Conservation (phyloP, 2,113 vertebrate genomes). For the Amblyornis subalaris region DNA sequence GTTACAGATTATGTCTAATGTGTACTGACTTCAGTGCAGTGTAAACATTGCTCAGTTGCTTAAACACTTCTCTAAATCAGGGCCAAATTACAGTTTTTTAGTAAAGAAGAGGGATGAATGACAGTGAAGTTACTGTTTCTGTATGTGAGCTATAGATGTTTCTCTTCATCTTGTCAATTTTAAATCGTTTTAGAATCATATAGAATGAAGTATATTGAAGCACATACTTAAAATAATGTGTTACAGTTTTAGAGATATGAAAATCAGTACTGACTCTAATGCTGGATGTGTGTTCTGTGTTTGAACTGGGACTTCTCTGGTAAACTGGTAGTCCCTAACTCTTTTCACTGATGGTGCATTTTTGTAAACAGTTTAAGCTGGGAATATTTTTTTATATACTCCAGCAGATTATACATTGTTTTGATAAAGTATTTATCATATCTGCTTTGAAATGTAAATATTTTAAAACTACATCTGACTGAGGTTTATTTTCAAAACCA, state of each 20-base stretch:
- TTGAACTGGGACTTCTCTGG: slow-evolving; percentile 22
- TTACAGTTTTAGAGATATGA: background rate
- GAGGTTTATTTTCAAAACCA: slow-evolving; percentile 12
- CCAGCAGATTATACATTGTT: slow-evolving; percentile 60
- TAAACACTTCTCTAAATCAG: background rate
- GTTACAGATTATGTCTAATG: background rate
- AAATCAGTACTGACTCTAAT: slow-evolving; percentile 4
- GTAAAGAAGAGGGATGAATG: background rate
- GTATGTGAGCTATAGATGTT: background rate
- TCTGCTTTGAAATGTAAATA: slow-evolving; percentile 55
- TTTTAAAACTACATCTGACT: slow-evolving; percentile 45
- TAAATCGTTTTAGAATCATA: background rate
- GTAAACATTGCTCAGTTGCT: background rate
- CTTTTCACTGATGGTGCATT: slow-evolving; percentile 59
- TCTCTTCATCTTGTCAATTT: background rate
- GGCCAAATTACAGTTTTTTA: background rate
- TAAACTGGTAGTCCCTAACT: slow-evolving; percentile 18
- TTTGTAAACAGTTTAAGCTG: slow-evolving; percentile 62
- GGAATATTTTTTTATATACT: slow-evolving; percentile 66
- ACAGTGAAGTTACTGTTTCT: background rate
- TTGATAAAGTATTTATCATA: slow-evolving; percentile 61
- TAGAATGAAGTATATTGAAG: background rate
- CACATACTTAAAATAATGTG: background rate
- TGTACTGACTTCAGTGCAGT: background rate
- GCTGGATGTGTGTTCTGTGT: slow-evolving; percentile 42